Evolutionary conservation across 2,888 invertebrate species (phyloP), one percentile per base, ranked within the genome.

Genomic region (Rhimphoctona megacephalus): DNA sequence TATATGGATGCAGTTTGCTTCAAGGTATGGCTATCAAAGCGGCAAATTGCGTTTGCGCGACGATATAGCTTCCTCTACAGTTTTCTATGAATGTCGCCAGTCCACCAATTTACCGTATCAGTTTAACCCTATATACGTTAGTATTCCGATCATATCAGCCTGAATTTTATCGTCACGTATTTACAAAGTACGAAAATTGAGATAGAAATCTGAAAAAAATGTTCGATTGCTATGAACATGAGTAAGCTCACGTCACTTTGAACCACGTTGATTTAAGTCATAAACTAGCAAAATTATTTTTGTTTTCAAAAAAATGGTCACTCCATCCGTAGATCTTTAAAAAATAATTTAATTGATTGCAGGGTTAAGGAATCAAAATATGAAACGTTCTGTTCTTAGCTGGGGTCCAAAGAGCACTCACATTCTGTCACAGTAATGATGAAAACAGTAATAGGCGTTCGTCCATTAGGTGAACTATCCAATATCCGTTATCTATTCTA

Each of bases 21-120:
- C 57, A 54, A 77, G 77, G 87, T 76, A 83, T 81, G 85, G 72
- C 88, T 89, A 88, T 90, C 90, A 90, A 89, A 90, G 90, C 88
- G 77, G 88, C 86, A 90, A 90, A 91, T 91, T 90, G 88, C 86
- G 73, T 89, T 89, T 87, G 88, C 86, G 76, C 76, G 76, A 67
- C 54, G 39, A 61, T 54, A 61, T 72, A 70, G 7, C 33, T 17
- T 22, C 33, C 22, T 54, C 30, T 30, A 76, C 46, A 76, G 61
- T 76, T 76, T 46, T 76, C 46, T 57, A 11, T 46, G 43, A 25
- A 39, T 74, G 54, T 74, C 43, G 61, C 39, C 25, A 36, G 25
- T 73, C n/a, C 7, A 73, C 54, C 54, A 73, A 54, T 73, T 54
- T 54, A 73, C 54, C 54, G 14, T 52, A 73, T 49, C 70, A 70